phyloP scores from a whole-genome alignment of 1,140 invertebrate species.

The Agrypnia vestita region DNA sequence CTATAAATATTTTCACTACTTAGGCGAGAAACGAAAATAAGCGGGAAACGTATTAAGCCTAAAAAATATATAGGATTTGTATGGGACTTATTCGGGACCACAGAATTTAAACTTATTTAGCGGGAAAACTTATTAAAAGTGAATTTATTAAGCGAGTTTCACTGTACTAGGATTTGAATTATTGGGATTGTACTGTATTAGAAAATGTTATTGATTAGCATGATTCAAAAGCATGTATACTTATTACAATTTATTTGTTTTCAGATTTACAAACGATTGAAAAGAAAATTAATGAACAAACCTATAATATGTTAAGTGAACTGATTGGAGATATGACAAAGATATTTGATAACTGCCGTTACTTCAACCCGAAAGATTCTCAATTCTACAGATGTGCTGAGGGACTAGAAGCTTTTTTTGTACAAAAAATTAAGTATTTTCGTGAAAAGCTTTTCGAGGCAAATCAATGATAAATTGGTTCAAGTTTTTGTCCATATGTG shows the following conservation, averaged over 20 bases:
- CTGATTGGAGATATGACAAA: conserved; percentile 98
- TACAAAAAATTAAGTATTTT: conserved; percentile 90
- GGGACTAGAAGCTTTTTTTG: conserved; percentile 95
- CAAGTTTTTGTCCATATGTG: background rate
- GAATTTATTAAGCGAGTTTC: no score
- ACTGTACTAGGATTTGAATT: no score
- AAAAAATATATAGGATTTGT: no score
- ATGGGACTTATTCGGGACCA: no score
- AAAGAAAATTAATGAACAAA: conserved; percentile 86
- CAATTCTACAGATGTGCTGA: conserved; percentile 97
- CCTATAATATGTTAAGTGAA: conserved; percentile 91
- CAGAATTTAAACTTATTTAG: no score
- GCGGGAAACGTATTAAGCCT: no score
- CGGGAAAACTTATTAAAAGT: no score
- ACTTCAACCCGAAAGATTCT: conserved; percentile 96
- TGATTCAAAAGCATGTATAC: no score
- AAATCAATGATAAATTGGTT: conserved; percentile 66
- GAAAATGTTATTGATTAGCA: no score
- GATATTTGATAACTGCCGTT: conserved; percentile 98
- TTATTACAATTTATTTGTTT: conserved; percentile 64
- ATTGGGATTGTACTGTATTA: no score
- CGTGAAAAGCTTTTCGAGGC: conserved; percentile 85
- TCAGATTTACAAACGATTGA: conserved; percentile 95
- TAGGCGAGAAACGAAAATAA: no score
- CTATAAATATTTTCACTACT: no score